These are phyloP conservation scores for Uria lomvia DNA, from an alignment of 2,113 vertebrate species.

Conservation along the genomic window DNA sequence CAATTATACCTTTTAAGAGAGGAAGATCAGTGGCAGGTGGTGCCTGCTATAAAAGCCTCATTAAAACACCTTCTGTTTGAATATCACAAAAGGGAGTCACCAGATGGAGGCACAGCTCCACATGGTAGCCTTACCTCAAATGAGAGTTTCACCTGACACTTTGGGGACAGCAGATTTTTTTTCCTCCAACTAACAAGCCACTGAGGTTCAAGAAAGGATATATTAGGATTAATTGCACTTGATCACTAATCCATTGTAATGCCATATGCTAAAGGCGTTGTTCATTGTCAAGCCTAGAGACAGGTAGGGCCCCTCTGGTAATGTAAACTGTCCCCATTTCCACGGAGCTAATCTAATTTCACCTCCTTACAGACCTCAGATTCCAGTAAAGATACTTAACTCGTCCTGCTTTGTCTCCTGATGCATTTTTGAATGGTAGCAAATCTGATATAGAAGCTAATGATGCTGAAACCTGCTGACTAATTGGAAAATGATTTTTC, in stretches of 20 bases:
- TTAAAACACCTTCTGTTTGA: constrained; percentile 84
- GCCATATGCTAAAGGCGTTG: constrained; percentile 74
- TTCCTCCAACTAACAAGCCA: constrained; percentile 67
- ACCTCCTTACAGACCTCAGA: constrained; percentile 67
- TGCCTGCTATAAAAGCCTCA: constrained; percentile 76
- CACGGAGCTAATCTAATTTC: constrained; percentile 73
- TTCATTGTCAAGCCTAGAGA: constrained; percentile 74
- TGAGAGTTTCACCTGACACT: constrained; percentile 76
- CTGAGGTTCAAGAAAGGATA: constrained; percentile 73
- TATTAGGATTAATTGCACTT: constrained; percentile 80
- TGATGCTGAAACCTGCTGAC: constrained; percentile 73
- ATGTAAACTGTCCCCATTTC: constrained; percentile 70
- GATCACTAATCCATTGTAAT: constrained; percentile 75
- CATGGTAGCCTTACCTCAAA: constrained; percentile 75
- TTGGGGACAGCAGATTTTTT: constrained; percentile 65
- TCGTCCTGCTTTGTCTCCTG: constrained; percentile 71
- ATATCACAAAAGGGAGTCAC: constrained; percentile 75
- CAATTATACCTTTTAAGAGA: constrained; percentile 75
- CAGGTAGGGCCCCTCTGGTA: constrained; percentile 73
- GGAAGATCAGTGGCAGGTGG: constrained; percentile 80
- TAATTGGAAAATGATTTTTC: constrained; percentile 71
- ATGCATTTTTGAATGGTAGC: constrained; percentile 72
- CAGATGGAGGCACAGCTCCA: constrained; percentile 79
- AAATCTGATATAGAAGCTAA: constrained; percentile 76
- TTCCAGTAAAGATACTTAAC: constrained; percentile 73